phyloP scores from a whole-genome alignment of 2,888 invertebrate species.

The Hipparchia sbordonii region DNA sequence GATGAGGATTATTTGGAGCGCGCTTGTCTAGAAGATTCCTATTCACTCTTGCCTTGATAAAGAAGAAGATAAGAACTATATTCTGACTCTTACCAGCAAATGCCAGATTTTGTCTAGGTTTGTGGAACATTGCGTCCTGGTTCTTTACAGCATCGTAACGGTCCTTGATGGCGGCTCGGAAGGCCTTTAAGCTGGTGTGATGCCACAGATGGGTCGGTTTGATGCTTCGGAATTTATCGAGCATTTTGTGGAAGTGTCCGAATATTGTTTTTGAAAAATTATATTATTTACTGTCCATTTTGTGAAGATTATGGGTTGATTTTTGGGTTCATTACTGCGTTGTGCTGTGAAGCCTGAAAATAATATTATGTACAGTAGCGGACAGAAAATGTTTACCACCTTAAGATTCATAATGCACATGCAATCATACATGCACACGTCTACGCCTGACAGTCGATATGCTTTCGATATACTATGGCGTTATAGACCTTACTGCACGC shows the following conservation, averaged over 20 bases:
- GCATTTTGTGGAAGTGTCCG: conserved; percentile 21
- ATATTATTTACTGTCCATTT: not conserved
- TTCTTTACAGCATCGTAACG: conserved; percentile 37
- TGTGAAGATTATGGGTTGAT: not conserved
- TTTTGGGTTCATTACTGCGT: not conserved
- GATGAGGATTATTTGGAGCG: no score
- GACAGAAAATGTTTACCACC: no score
- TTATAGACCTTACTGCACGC: no score
- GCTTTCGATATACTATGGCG: no score
- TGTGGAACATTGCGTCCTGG: conserved; percentile 37
- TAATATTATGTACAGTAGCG: no score
- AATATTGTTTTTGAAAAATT: not conserved
- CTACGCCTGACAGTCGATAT: no score
- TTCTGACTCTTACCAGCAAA: conserved; percentile 27
- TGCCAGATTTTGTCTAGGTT: conserved; percentile 39
- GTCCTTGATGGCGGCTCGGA: conserved; percentile 44
- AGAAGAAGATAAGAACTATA: no score
- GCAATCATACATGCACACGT: no score
- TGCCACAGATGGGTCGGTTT: conserved; percentile 65
- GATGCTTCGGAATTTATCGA: conserved; percentile 45
- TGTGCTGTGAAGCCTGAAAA: conserved; percentile 4
- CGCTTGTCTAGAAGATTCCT: no score
- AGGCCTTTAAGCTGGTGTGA: conserved; percentile 53
- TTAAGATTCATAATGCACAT: no score
- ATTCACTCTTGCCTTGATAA: no score